Conservation (phyloP, 2,113 vertebrate genomes). For the Lagopus leucura region DNA sequence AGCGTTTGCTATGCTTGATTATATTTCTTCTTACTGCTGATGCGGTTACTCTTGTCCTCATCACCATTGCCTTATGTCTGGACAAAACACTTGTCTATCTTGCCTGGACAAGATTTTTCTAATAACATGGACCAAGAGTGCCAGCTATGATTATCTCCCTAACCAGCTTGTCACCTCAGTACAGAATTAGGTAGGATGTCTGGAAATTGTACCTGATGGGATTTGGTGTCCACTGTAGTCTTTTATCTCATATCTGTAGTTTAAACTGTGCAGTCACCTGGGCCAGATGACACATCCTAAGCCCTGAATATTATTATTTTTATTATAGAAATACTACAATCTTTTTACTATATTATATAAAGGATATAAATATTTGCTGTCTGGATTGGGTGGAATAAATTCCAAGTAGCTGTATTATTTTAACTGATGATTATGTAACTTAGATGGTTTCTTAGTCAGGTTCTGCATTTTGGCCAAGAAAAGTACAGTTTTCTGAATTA, state of each 20-base stretch:
- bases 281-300: background rate
- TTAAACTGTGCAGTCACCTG: background rate
- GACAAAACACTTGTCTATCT: background rate
- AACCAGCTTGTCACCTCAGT: background rate
- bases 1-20: background rate
- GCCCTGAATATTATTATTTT: background rate
- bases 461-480: background rate
- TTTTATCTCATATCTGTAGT: background rate
- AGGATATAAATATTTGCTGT: background rate
- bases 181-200: background rate
- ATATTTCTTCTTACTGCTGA: background rate
- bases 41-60: background rate
- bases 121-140: background rate
- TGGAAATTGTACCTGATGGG: background rate
- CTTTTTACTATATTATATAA: background rate
- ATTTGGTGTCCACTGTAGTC: background rate
- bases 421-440: background rate
- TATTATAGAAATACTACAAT: background rate
- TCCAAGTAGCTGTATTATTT: background rate
- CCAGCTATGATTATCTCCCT: background rate
- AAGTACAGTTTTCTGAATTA: background rate
- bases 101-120: background rate
- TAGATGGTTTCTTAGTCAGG: background rate
- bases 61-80: background rate
- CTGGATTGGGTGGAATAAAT: background rate